phyloP scores from a whole-genome alignment of 2,113 vertebrate species.

The Hippocampus zosterae region DNA sequence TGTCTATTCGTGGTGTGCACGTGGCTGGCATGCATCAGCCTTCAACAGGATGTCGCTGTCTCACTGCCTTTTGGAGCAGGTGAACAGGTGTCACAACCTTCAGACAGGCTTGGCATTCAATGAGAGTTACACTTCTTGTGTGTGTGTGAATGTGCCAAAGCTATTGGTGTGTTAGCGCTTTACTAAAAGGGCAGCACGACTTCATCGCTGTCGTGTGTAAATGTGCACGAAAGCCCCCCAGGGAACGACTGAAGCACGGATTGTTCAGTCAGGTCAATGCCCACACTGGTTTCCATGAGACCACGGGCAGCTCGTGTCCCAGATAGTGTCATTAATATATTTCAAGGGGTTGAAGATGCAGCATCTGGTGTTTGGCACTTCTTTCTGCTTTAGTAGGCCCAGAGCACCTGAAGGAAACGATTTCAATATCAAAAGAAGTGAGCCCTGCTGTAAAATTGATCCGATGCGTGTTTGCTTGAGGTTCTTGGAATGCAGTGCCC shows the following conservation, averaged over 20 bases:
- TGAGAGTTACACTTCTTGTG: background rate
- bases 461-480: background rate
- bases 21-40: background rate
- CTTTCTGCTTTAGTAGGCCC: slow-evolving; percentile 31
- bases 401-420: slow-evolving; percentile 22
- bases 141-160: slow-evolving; percentile 12
- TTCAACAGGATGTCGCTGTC: slow-evolving; percentile 1
- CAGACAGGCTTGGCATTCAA: slow-evolving; percentile 1
- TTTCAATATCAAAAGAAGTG: slow-evolving; percentile 24
- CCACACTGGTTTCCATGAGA: slow-evolving; percentile 33
- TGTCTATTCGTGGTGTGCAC: background rate
- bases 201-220: slow-evolving; percentile 51
- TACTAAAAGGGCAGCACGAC: slow-evolving; percentile 59
- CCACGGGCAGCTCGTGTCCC: slow-evolving; percentile 24
- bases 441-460: slow-evolving; percentile 15
- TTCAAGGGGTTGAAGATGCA: slow-evolving; percentile 41
- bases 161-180: slow-evolving; percentile 42
- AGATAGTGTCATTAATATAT: slow-evolving; percentile 55
- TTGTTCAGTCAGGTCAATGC: slow-evolving; percentile 62
- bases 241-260: slow-evolving; percentile 45
- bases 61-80: slow-evolving; percentile 34
- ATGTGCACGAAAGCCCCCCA: slow-evolving; percentile 56
- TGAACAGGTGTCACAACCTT: slow-evolving; percentile 32
- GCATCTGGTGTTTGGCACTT: slow-evolving; percentile 30
- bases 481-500: background rate